Evolutionary conservation across 1,140 invertebrate species (phyloP).

Genomic region (Papilio aristodemus): DNA sequence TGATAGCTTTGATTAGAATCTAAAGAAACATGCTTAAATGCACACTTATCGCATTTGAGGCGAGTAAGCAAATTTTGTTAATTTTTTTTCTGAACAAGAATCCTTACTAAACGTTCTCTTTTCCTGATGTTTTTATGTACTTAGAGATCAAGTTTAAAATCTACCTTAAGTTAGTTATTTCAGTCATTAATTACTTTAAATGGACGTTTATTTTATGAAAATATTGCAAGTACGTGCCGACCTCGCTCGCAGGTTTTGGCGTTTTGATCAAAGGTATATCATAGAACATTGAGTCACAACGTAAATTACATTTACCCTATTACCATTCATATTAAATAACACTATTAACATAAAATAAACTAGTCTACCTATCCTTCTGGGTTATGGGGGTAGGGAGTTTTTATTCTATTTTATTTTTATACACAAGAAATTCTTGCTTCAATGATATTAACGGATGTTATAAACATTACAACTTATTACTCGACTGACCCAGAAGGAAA

Average conservation of each 20-base stretch:
- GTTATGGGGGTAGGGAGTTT: too few relatives aligned
- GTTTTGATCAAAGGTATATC: neutral
- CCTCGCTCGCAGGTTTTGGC: conserved; percentile 2
- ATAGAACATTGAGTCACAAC: neutral
- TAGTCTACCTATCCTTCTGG: neutral
- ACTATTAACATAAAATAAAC: neutral
- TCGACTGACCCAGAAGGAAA: too few relatives aligned
- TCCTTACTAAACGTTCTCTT: neutral
- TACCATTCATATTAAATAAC: neutral
- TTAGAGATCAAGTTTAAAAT: neutral
- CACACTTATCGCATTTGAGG: too few relatives aligned
- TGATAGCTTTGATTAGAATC: neutral
- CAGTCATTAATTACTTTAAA: conserved; percentile 19
- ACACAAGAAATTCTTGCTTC: too few relatives aligned
- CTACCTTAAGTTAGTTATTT: neutral
- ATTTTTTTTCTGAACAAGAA: neutral
- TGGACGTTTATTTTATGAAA: conserved; percentile 12
- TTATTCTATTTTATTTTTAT: too few relatives aligned
- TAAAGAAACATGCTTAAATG: neutral
- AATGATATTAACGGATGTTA: too few relatives aligned
- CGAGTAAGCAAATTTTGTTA: too few relatives aligned
- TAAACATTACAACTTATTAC: too few relatives aligned
- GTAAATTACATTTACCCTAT: neutral
- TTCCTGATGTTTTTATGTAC: neutral
- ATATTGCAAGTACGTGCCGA: conserved; percentile 4